phyloP scores from a whole-genome alignment of 2,888 invertebrate genomes.

The Drosophila kanekoi region DNA sequence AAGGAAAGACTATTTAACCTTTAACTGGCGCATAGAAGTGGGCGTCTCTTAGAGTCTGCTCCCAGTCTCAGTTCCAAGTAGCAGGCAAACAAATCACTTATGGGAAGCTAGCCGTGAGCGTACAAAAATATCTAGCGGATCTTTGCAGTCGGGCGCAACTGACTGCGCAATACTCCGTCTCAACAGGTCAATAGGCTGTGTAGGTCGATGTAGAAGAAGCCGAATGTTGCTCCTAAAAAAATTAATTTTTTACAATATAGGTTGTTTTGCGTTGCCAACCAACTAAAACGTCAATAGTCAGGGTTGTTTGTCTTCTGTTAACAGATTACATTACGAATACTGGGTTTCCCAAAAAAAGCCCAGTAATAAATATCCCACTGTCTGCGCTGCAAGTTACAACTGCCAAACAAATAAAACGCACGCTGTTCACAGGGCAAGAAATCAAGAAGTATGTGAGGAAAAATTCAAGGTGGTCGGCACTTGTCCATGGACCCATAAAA shows the following conservation, averaged over 20 bases:
- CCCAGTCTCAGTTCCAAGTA: background rate
- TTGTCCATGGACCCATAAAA: conserved; percentile 43
- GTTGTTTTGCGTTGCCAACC: background rate
- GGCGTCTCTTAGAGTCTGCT: background rate
- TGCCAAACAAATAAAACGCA: conserved; percentile 39
- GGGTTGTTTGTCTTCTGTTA: background rate
- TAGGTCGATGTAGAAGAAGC: too few species aligned
- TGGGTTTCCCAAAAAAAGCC: background rate
- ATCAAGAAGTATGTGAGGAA: conserved; percentile 54
- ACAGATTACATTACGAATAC: conserved; percentile 1
- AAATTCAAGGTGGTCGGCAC: conserved; percentile 70
- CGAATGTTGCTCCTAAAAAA: too few species aligned
- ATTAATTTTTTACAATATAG: background rate
- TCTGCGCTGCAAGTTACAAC: conserved; percentile 12
- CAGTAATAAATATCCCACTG: conserved; percentile 19
- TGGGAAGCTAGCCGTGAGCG: background rate
- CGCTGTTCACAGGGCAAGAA: conserved; percentile 57
- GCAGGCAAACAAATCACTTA: conserved; percentile 7
- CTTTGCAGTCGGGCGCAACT: background rate
- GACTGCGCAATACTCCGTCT: background rate
- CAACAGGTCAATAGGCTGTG: too few species aligned
- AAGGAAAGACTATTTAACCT: background rate
- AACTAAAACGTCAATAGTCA: background rate
- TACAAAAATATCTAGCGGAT: too few species aligned
- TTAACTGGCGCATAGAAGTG: conserved; percentile 9